Base-by-base conservation (phyloP, 2,888 invertebrate genomes). In the Tanytarsus gracilentus region DNA sequence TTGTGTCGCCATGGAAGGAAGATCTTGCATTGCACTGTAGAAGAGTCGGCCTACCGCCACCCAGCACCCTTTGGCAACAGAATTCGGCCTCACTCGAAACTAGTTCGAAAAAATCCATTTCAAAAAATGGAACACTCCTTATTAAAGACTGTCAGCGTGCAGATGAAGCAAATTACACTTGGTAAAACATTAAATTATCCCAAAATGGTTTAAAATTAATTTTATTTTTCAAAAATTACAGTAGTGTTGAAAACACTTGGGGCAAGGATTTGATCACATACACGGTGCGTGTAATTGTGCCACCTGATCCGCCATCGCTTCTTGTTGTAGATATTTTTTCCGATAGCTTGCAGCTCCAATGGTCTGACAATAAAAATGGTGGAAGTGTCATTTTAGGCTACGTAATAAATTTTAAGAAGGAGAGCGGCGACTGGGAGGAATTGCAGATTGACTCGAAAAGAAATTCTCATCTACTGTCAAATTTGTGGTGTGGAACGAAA, bases 381-480 rank as follows among this genome's bases (percentile, higher is more conserved):
- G 90, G 90, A 8, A 89, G 88, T 63, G 84, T 86, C 23, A 84
- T 86, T 62, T 72, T 86, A 63, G 91, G 91, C 30, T 92, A 91
- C 72, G 88, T 90, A 4, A 87, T 93, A 63, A 91, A 91, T 76
- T 92, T 90, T 73, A 91, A 91, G 70, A 79, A 89, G 11, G 89
- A 91, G 67, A 88, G 87, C 67, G 92, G 92, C 0, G 92, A 92
- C 68, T 92, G 92, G 92, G 90, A 92, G 70, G 92, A 92, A 71
- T 75, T 90, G 62, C 90, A 90, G 71, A 86, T 92, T 59, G 86
- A 88, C 64, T 85, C 89, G 6, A 84, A 87, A 63, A 84, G 85
- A 5, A 85, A 85, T 62, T 85, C 87, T 61, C 87, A 89, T 69
- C 80, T 88, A 63, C 71, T 92, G 33, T 83, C 86, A 44, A 88